These are phyloP conservation scores for Pinna nobilis DNA, from an alignment of 1,140 invertebrate genomes.

Conservation along the genomic window DNA sequence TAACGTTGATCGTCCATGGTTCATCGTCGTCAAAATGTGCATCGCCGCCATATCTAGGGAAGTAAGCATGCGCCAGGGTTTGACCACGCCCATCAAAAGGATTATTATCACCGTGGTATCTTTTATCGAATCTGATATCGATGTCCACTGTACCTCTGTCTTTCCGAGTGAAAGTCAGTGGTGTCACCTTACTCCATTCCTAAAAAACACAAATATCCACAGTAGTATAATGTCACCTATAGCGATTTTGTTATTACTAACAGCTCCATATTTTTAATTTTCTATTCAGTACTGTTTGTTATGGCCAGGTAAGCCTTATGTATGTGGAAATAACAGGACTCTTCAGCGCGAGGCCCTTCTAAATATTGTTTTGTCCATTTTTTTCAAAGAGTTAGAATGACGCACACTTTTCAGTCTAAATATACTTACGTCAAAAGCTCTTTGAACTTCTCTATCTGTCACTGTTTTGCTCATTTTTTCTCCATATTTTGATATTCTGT, in stretches of 20 bases:
- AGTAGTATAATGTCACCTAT: background rate
- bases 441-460: conserved; percentile 56
- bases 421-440: conserved; percentile 62
- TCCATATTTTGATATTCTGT: conserved; percentile 79
- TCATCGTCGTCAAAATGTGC: conserved; percentile 76
- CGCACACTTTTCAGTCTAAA: background rate
- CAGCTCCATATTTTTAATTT: too few relatives aligned
- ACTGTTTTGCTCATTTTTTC: conserved; percentile 40
- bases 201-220: conserved; percentile 20
- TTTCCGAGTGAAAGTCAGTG: conserved; percentile 56
- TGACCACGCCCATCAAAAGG: conserved; percentile 72
- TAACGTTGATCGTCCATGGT: conserved; percentile 66
- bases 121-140: conserved; percentile 63
- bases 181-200: conserved; percentile 68
- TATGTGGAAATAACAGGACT: too few relatives aligned
- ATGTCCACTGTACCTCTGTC: conserved; percentile 59
- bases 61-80: conserved; percentile 74
- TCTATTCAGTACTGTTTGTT: too few relatives aligned
- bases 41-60: conserved; percentile 85
- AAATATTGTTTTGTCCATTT: too few relatives aligned
- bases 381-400: too few relatives aligned
- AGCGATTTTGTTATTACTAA: background rate
- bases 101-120: conserved; percentile 67
- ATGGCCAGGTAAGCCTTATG: too few relatives aligned
- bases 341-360: too few relatives aligned